These are phyloP conservation scores for Clavelina lepadiformis DNA, from an alignment of 23 tunicate genomes.

Conservation along the genomic window DNA sequence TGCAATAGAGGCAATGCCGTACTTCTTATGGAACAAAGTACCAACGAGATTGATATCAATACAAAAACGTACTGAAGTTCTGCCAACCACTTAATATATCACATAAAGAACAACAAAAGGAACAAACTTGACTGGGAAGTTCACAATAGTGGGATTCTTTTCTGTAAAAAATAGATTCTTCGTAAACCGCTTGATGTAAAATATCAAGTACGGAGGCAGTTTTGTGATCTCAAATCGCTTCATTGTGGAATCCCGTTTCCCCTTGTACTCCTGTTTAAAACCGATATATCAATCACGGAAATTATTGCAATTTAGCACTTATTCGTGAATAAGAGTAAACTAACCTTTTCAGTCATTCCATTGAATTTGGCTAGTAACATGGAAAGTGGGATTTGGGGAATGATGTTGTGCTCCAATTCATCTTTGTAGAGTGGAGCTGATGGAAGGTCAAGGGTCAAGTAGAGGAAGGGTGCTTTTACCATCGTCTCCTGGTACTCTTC, in stretches of 20 bases:
- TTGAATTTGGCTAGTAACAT: constrained; percentile 89
- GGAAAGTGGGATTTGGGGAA: constrained; percentile 86
- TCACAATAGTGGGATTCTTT: constrained; percentile 97
- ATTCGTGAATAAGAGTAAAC: not conserved
- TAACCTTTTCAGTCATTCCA: constrained; percentile 70
- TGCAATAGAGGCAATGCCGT: too few relatives aligned
- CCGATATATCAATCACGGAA: not conserved
- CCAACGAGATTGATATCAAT: too few relatives aligned
- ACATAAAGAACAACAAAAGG: too few relatives aligned
- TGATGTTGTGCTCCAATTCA: constrained; percentile 89
- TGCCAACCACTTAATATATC: too few relatives aligned
- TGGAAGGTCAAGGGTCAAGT: constrained; percentile 81
- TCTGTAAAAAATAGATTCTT: constrained; percentile 86
- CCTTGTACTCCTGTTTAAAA: constrained; percentile 76
- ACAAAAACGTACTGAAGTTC: too few relatives aligned
- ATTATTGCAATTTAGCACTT: not conserved
- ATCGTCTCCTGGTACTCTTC: constrained; percentile 83
- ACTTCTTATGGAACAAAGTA: too few relatives aligned
- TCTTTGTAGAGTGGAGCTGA: constrained; percentile 96
- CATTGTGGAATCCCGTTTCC: constrained; percentile 93
- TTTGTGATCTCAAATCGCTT: constrained; percentile 73
- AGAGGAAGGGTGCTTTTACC: constrained; percentile 60
- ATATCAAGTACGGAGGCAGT: constrained; percentile 82
- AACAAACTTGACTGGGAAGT: constrained; percentile 81
- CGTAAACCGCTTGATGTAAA: constrained; percentile 94